Evolutionary conservation across 2,113 vertebrate species (phyloP), one percentile per base, ranked within the genome.

Genomic region (Mobula birostris): DNA sequence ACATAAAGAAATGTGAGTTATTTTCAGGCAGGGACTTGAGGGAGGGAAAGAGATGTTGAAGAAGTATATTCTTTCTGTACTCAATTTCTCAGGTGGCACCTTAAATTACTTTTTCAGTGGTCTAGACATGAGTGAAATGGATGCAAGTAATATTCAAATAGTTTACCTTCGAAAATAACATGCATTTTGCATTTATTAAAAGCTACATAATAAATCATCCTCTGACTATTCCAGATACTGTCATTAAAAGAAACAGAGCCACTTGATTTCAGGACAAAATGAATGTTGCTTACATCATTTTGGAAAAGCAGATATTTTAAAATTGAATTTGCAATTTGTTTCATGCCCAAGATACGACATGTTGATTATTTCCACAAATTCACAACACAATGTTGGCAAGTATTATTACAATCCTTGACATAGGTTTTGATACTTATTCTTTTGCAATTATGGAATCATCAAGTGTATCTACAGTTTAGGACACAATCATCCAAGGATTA

Each of bases 311-410:
- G 48, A 48, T 27, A 21, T 87, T 87, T 85, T 29, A 61, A 80
- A 74, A 80, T 11, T 61, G 83, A 56, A 87, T 29, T 61, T 29
- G 2, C 56, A 87, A 87, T 87, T 58, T 9, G 12, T 48, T 58
- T 29, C 40, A 87, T 61, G 29, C 17, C 61, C 61, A 61, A 58
- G 61, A 61, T 87, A 32, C 58, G 61, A 87, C 12, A 29, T 87
- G 29, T 61, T 87, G 58, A 56, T 87, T 87, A 63, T 87, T 87
- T 87, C 17, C 56, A 87, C 27, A 27, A 87, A 61, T 87, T 87
- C 83, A 87, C 83, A 56, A 61, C 56, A 87, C 24, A 61, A 19
- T 61, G 29, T 29, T 11, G 56, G 32, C 83, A 12, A 87, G 19
- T 56, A 61, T 87, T 61, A 87, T 85, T 61, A 87, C 11, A 87